These are phyloP conservation scores for Embidobia sp. DNA, from an alignment of 2,888 invertebrate species.

Conservation along the genomic window DNA sequence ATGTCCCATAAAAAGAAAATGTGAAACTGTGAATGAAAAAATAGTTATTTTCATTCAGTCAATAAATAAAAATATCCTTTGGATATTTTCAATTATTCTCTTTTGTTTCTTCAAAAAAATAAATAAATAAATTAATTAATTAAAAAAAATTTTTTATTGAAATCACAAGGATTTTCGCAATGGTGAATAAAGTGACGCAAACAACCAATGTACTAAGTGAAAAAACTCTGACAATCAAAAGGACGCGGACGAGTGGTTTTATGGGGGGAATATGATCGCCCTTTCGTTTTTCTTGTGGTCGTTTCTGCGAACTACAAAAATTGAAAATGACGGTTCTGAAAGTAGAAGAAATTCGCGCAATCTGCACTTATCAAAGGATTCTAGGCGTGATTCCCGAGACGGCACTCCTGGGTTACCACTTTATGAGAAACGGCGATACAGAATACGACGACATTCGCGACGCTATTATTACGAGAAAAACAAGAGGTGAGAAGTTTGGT, in stretches of 20 bases:
- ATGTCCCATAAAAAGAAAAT: conserved; percentile 8
- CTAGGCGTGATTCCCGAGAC: conserved; percentile 69
- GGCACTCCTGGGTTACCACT: conserved; percentile 66
- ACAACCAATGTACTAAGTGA: background rate
- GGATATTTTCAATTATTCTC: too few species aligned
- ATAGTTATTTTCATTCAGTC: background rate
- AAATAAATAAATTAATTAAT: background rate
- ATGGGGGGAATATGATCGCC: conserved; percentile 70
- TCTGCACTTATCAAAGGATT: conserved; percentile 59
- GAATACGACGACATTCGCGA: conserved; percentile 73
- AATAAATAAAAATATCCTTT: background rate
- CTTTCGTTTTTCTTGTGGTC: conserved; percentile 75
- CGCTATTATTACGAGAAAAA: conserved; percentile 74
- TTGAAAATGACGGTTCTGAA: conserved; percentile 52
- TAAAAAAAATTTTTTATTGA: too few species aligned
- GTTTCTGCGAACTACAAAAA: conserved; percentile 66
- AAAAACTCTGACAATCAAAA: background rate
- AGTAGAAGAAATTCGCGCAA: conserved; percentile 68
- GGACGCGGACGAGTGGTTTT: conserved; percentile 26
- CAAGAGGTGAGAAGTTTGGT: conserved; percentile 76
- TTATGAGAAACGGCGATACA: conserved; percentile 71
- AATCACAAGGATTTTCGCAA: conserved; percentile 4
- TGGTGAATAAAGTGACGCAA: conserved; percentile 2
- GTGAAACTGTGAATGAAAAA: too few species aligned
- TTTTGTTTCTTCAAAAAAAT: too few species aligned